Percentiles rank a stretch among this genome's conserved stretches.
Evolutionary conservation across 2,888 invertebrate genomes (phyloP).

Genomic region (Nebria brevicollis): DNA sequence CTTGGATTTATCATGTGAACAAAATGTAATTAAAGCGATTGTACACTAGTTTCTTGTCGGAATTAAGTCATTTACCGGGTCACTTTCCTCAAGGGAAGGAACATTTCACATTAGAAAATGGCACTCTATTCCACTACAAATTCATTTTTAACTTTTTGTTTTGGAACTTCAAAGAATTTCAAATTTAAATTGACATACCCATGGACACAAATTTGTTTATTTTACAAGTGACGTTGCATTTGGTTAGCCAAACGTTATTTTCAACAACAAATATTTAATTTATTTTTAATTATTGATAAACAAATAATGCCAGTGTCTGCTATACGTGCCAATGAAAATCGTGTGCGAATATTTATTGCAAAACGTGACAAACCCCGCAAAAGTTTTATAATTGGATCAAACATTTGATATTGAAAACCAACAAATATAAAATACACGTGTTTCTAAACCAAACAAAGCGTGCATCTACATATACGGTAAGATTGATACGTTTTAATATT

Average conservation of each 20-base stretch:
- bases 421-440: conserved; percentile 3
- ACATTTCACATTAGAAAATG: background rate
- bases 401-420: background rate
- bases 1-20: no score
- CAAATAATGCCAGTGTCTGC: background rate
- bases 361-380: conserved; percentile 5
- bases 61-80: background rate
- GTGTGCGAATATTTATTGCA: background rate
- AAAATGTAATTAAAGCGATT: no score
- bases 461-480: background rate
- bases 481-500: background rate
- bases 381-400: conserved; percentile 15
- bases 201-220: background rate
- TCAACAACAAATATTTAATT: background rate
- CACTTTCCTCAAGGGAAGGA: background rate
- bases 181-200: background rate
- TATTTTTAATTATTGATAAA: background rate
- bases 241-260: background rate
- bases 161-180: background rate
- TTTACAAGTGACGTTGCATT: background rate
- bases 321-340: background rate
- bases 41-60: background rate
- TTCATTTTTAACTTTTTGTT: background rate
- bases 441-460: conserved; percentile 1
- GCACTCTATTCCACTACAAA: background rate